phyloP scores from a whole-genome alignment of 2,888 invertebrate genomes.

The Nymphalis urticae region DNA sequence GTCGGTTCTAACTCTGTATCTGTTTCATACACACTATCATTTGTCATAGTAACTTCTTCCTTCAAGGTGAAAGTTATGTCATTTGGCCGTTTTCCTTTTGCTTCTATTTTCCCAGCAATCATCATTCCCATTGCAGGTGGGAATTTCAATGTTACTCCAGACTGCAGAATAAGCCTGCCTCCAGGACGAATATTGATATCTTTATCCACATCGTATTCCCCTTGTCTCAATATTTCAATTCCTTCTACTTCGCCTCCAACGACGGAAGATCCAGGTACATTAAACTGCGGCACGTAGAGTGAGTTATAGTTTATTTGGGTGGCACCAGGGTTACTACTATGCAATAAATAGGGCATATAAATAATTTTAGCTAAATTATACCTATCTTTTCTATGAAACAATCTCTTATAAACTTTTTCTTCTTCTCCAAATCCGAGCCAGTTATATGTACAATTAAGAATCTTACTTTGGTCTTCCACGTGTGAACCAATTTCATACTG shows the following conservation, averaged over 20 bases:
- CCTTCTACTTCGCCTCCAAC: conserved; percentile 97
- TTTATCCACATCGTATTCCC: conserved; percentile 94
- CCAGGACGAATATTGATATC: conserved; percentile 97
- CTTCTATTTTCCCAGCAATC: conserved; percentile 95
- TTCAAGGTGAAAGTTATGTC: conserved; percentile 90
- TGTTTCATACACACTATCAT: conserved; percentile 83
- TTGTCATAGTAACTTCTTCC: conserved; percentile 85
- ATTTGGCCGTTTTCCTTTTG: conserved; percentile 88
- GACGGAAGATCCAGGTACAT: conserved; percentile 84
- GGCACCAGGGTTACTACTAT: conserved; percentile 94
- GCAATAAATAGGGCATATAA: conserved; percentile 94
- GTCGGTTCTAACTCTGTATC: conserved; percentile 83
- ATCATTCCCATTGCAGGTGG: conserved; percentile 97
- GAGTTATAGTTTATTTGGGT: conserved; percentile 89
- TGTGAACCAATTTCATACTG: conserved; percentile 98
- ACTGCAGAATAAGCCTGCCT: conserved; percentile 92
- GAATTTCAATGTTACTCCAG: conserved; percentile 94
- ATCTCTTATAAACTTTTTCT: conserved; percentile 86
- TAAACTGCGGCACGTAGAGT: conserved; percentile 89
- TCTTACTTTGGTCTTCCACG: conserved; percentile 94
- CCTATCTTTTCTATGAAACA: conserved; percentile 93
- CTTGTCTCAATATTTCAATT: conserved; percentile 89
- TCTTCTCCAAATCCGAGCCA: conserved; percentile 92
- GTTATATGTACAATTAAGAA: conserved; percentile 96
- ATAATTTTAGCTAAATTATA: conserved; percentile 96